Conservation (phyloP, 2,888 invertebrate species). For the Heterodera filipjevi region DNA sequence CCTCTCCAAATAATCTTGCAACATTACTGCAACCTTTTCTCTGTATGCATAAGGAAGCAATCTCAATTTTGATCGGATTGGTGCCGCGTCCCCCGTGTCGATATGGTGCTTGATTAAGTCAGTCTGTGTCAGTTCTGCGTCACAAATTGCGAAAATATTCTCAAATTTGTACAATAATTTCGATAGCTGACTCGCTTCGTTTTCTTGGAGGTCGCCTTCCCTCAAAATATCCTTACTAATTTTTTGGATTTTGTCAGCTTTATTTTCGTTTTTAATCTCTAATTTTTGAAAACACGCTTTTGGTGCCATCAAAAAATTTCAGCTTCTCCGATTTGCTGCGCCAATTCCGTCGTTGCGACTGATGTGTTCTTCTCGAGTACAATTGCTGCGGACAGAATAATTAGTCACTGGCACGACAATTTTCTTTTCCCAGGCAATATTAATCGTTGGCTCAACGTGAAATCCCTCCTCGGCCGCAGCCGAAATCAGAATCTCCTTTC, state of each 20-base stretch:
- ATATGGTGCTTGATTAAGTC: neutral
- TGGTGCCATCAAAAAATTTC: neutral
- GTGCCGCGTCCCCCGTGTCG: neutral
- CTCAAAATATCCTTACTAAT: neutral
- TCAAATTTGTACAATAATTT: neutral
- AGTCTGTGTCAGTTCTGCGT: neutral
- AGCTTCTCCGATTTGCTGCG: neutral
- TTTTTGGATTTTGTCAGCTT: neutral
- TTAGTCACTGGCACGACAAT: neutral
- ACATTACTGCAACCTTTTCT: conserved; percentile 9
- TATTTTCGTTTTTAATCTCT: neutral
- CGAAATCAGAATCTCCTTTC: neutral
- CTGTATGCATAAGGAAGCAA: neutral
- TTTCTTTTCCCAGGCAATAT: neutral
- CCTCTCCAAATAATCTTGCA: conserved; percentile 6
- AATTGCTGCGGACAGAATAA: too few relatives aligned
- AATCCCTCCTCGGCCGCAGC: neutral
- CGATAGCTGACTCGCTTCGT: too few relatives aligned
- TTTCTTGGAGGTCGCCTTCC: neutral
- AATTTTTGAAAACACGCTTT: neutral
- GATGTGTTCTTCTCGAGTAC: too few relatives aligned
- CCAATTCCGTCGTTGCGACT: neutral
- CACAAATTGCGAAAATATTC: neutral
- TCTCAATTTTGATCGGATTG: neutral
- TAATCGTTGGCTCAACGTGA: neutral